A percentile compares a stretch with the other conserved stretches of the same genome.
Conservation (phyloP, 2,888 invertebrate genomes). For the Hirtodrosophila histrioides region DNA sequence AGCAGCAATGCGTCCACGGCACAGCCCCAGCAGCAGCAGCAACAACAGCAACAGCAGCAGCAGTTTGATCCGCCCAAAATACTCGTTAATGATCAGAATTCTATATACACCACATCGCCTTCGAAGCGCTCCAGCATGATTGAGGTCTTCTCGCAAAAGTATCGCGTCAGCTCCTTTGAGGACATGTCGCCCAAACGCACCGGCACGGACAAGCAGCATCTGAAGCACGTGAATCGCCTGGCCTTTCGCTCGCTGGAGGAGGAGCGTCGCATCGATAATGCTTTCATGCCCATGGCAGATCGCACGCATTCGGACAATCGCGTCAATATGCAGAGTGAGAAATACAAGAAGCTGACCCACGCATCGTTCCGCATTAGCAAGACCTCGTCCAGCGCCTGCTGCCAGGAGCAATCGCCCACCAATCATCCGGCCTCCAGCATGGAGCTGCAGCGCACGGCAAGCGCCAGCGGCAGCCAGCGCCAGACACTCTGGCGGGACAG, state of each 20-base stretch:
- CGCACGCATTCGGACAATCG: constrained; percentile 84
- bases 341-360: constrained; percentile 84
- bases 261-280: constrained; percentile 84
- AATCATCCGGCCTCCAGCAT: constrained; percentile 58
- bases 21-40: constrained; percentile 43
- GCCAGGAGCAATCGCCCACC: constrained; percentile 59
- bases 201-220: constrained; percentile 72
- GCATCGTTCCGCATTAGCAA: constrained; percentile 84
- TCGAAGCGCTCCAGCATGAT: constrained; percentile 84
- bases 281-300: constrained; percentile 83
- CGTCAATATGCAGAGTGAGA: constrained; percentile 83
- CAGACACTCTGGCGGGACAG: constrained; percentile 84
- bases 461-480: constrained; percentile 70
- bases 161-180: constrained; percentile 84
- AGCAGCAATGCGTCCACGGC: constrained; percentile 31
- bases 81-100: constrained; percentile 84
- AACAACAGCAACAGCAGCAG: constrained; percentile 60
- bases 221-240: constrained; percentile 83
- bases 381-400: constrained; percentile 73
- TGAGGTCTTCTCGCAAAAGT: constrained; percentile 85
- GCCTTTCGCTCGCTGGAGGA: constrained; percentile 84
- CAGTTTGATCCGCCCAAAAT: constrained; percentile 85
- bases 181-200: constrained; percentile 84
- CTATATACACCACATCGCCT: constrained; percentile 84
- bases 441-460: constrained; percentile 77